Evolutionary conservation across 2,888 invertebrate species (phyloP).

Genomic region (Gerris lacustris): DNA sequence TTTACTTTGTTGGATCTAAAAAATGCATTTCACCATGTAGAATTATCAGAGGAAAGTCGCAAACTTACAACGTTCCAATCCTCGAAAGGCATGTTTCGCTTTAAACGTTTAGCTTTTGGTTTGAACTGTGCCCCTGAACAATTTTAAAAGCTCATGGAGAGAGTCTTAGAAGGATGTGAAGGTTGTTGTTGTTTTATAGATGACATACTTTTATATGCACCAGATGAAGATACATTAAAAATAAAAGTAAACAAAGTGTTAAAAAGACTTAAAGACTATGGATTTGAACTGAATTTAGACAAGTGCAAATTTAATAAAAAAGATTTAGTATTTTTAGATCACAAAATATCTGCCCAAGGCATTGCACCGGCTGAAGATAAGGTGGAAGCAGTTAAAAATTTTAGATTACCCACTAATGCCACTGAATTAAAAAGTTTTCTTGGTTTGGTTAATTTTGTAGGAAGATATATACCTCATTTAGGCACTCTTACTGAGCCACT

Average conservation of each 20-base stretch:
- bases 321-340: neutral
- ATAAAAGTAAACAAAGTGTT: too few species aligned
- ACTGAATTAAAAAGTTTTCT: constrained; percentile 9
- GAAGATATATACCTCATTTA: constrained; percentile 6
- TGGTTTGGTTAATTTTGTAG: constrained; percentile 6
- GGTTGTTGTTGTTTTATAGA: constrained; percentile 20
- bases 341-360: neutral
- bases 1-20: neutral
- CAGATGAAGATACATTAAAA: constrained; percentile 13
- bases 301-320: constrained; percentile 2
- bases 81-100: constrained; percentile 28
- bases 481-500: neutral
- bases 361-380: neutral
- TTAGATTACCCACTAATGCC: neutral
- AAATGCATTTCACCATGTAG: neutral
- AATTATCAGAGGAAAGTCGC: neutral
- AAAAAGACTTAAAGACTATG: constrained; percentile 5
- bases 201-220: constrained; percentile 16
- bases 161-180: constrained; percentile 23
- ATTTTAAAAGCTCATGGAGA: constrained; percentile 23
- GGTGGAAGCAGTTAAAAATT: constrained; percentile 3
- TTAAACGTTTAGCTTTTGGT: constrained; percentile 29
- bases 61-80: constrained; percentile 24
- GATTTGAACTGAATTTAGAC: constrained; percentile 8
- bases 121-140: constrained; percentile 23